Conservation (phyloP, 2,113 vertebrate genomes). For the Balaenoptera acutorostrata region DNA sequence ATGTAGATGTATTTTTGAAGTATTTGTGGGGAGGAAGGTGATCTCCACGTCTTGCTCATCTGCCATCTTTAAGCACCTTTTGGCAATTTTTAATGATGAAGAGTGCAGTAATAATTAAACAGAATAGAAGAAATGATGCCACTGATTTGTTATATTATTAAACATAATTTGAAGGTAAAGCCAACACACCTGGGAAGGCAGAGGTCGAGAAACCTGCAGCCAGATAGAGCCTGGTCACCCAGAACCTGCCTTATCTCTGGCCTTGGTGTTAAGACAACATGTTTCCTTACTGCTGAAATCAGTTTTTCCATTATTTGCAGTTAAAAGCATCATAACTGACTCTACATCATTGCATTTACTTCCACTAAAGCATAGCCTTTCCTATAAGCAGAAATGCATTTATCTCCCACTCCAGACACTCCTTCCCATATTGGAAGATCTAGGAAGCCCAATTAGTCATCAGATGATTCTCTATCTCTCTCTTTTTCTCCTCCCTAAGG, state of each 20-base stretch:
- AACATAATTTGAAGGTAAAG: constrained; percentile 1
- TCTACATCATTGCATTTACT: not conserved
- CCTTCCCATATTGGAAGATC: not conserved
- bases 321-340: not conserved
- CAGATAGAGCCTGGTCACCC: not conserved
- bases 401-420: not conserved
- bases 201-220: not conserved
- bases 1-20: no score
- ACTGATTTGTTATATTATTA: not conserved
- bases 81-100: not conserved
- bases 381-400: not conserved
- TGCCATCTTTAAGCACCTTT: not conserved
- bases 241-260: not conserved
- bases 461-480: not conserved
- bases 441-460: not conserved
- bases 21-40: no score
- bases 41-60: no score
- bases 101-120: not conserved
- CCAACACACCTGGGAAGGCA: not conserved
- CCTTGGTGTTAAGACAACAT: not conserved
- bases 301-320: not conserved
- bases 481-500: not conserved
- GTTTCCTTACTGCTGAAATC: not conserved
- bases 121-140: not conserved
- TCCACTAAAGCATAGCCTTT: not conserved